Conservation (phyloP, 1,140 invertebrate species). For the Eriosoma lanigerum region DNA sequence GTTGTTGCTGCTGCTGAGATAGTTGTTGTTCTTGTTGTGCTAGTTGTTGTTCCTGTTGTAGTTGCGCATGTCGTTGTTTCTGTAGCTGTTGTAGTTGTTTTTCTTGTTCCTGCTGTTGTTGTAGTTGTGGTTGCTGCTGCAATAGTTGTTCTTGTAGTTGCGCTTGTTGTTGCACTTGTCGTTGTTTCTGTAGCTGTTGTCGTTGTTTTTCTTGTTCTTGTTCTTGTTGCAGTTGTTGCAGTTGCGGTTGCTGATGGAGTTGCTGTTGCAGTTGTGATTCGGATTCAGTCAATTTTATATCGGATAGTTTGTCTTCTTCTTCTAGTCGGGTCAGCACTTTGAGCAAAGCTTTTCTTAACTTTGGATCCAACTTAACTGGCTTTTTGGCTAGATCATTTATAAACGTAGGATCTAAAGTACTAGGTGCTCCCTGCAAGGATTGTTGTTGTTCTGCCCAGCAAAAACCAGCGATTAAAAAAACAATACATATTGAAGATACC, state of each 20-base stretch:
- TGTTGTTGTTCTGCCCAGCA: constrained; percentile 13
- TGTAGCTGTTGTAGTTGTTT: not conserved
- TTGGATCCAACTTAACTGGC: constrained; percentile 66
- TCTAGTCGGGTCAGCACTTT: constrained; percentile 71
- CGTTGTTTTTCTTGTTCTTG: not conserved
- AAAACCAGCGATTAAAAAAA: not conserved
- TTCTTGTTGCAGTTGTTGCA: constrained; percentile 55
- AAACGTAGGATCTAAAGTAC: constrained; percentile 51
- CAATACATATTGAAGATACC: not conserved
- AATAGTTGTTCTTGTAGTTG: not conserved
- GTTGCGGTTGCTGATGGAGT: constrained; percentile 60
- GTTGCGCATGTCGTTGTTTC: not conserved
- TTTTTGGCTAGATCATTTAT: constrained; percentile 53
- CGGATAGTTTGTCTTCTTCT: constrained; percentile 55
- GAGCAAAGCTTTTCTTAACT: constrained; percentile 69
- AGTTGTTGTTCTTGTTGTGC: not conserved
- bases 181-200: not conserved
- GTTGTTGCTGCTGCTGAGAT: not conserved
- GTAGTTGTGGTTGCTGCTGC: not conserved
- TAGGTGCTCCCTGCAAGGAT: not conserved
- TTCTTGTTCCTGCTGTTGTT: not conserved
- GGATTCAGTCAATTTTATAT: not conserved
- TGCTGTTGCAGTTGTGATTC: constrained; percentile 55
- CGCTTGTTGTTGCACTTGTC: not conserved
- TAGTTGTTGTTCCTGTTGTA: constrained; percentile 4